Base-by-base conservation (phyloP, 2,113 vertebrate genomes). In the Platichthys stellatus region DNA sequence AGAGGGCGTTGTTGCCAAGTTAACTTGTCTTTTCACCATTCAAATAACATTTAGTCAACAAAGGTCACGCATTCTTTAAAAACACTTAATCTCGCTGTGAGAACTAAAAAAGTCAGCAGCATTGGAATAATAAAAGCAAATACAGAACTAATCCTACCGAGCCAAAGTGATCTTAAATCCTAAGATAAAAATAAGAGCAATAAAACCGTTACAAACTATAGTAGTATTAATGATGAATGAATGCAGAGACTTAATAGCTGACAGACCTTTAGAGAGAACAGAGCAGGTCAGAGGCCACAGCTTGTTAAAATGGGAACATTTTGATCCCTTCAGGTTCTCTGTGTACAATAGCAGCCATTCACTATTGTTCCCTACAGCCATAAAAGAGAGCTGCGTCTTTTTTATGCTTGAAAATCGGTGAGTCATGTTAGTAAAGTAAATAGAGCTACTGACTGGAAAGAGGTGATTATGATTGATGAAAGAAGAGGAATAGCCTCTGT, bases 181-280 rank as follows among this genome's bases (percentile, higher is more conserved):
- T 45, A 21, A 38, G 66, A 18, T 8, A 20, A 57, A 47, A 38
- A 26, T 20, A 5, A 28, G 0, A 40, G 1, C 4, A 63, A 47
- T 40, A 62, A 23, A 23, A 64, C 54, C 28, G 31, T 17, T 40
- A 9, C 12, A 69, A 74, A 70, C 20, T 20, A 9, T 54, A 54
- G 14, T 8, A 79, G 69, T 20, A 4, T 6, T 67, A 10, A 20
- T 45, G 26, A 84, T 21, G 18, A 51, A 65, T 56, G 47, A 47
- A 45, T 58, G 59, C 5, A 86, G 73, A 89, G 73, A 86, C 6
- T 84, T 87, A 86, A 56, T 84, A 89, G 69, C 21, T 54, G 15
- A 75, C 2, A 56, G 38, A 28, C 40, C 6, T 59, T 85, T 87
- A 88, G 26, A 69, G 69, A 23, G 69, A 23, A 45, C 28, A 66